Evolutionary conservation across 2,113 vertebrate species (phyloP).

Genomic region (Leucopsar rothschildi): DNA sequence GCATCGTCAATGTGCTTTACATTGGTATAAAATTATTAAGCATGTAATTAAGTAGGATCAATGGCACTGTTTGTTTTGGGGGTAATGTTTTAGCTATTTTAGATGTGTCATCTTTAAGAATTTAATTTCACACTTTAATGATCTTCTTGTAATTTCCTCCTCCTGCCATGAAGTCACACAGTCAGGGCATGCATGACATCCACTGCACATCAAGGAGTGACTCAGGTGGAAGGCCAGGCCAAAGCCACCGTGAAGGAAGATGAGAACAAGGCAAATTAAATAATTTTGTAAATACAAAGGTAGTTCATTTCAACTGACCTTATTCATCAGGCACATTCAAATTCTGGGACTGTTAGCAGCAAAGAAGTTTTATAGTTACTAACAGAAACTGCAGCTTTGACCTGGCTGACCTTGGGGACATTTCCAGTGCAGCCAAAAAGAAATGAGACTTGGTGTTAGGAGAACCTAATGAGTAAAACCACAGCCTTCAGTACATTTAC

Average conservation of each 20-base stretch:
- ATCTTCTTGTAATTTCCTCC: constrained; percentile 7
- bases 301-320: not conserved
- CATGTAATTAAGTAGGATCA: constrained; percentile 64
- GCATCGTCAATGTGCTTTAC: constrained; percentile 34
- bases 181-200: not conserved
- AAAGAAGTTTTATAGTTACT: not conserved
- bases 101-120: constrained; percentile 47
- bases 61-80: constrained; percentile 48
- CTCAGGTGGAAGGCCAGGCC: not conserved
- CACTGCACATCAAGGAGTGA: not conserved
- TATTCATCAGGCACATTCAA: not conserved
- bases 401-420: not conserved
- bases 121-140: constrained; percentile 62
- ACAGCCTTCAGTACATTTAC: not conserved
- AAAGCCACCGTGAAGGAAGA: not conserved
- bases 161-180: not conserved
- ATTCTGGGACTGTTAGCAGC: not conserved
- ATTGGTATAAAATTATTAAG: constrained; percentile 57
- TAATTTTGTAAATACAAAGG: not conserved
- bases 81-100: constrained; percentile 55
- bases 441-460: not conserved
- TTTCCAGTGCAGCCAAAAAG: not conserved
- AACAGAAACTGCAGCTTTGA: not conserved
- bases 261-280: not conserved
- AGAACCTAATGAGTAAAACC: not conserved